Evolutionary conservation across 2,113 vertebrate genomes (phyloP).

Genomic region (Cairina moschata): DNA sequence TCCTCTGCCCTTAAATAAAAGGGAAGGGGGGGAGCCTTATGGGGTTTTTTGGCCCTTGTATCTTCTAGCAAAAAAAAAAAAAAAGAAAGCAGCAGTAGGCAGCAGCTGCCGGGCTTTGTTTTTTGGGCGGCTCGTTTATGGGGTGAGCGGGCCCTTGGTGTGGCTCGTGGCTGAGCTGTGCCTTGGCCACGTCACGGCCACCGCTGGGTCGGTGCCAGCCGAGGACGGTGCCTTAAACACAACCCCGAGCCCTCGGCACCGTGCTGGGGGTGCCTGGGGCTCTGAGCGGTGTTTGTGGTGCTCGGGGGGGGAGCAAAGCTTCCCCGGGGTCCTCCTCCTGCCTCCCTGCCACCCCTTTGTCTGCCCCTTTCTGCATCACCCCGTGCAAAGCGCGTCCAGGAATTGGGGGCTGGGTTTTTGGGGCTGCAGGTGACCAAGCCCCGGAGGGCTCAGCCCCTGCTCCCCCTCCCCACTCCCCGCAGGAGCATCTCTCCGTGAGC

Average conservation of each 20-base stretch:
- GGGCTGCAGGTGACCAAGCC: neutral
- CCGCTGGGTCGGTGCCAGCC: neutral
- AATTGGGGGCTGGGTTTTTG: neutral
- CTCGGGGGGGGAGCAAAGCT: neutral
- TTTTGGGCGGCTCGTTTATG: neutral
- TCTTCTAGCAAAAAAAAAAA: neutral
- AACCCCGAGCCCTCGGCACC: neutral
- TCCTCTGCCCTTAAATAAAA: neutral
- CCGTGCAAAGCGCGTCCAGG: rapidly evolving
- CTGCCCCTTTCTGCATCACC: rapidly evolving
- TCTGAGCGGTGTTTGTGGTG: neutral
- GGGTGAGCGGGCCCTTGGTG: rapidly evolving
- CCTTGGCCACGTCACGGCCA: neutral
- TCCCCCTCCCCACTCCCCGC: neutral
- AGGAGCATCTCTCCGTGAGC: constrained; percentile 98
- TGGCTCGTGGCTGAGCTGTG: neutral
- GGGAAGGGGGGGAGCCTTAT: neutral
- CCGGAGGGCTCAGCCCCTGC: neutral
- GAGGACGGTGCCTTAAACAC: rapidly evolving
- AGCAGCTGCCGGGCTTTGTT: neutral
- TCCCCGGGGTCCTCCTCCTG: neutral
- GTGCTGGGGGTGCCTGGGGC: rapidly evolving
- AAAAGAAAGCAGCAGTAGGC: neutral
- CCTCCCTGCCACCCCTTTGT: neutral
- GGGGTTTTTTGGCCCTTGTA: neutral